Evolutionary conservation across 2,797 vertebrate species (phyloP).

Genomic region (Phrynocephalus vlangalii): DNA sequence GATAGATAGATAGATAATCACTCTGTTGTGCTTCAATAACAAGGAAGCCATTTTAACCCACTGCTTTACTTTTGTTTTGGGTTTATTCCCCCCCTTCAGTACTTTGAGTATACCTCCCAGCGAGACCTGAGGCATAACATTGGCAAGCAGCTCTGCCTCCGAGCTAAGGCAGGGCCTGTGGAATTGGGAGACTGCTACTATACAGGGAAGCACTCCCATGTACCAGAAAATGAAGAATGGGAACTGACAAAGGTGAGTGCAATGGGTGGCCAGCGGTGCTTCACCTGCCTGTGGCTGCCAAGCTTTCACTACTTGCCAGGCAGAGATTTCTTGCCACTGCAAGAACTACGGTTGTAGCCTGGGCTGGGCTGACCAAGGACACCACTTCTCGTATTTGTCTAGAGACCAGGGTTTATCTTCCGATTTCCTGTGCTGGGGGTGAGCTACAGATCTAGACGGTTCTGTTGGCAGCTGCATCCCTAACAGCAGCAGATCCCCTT

Average conservation of each 20-base stretch:
- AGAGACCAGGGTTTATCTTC: too few species aligned
- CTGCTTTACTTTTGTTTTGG: neutral
- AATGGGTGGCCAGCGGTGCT: neutral
- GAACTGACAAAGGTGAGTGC: conserved; percentile 85
- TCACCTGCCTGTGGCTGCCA: neutral
- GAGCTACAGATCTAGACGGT: neutral
- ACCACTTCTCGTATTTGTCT: too few species aligned
- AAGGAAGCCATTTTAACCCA: neutral
- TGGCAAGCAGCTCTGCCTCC: conserved; percentile 91
- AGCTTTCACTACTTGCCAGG: neutral
- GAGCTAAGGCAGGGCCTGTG: conserved; percentile 63
- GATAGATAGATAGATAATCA: neutral
- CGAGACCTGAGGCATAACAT: conserved; percentile 94
- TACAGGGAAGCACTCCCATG: conserved; percentile 82
- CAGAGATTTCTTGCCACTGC: neutral
- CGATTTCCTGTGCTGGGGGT: neutral
- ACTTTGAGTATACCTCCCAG: conserved; percentile 91
- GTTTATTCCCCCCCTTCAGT: conserved; percentile 77
- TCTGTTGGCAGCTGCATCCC: neutral
- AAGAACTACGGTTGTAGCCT: too few species aligned
- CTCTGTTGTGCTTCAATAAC: neutral
- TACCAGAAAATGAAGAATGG: conserved; percentile 88
- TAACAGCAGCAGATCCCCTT: neutral
- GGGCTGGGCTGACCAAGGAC: too few species aligned
- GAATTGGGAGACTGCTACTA: conserved; percentile 83